Base-by-base conservation (phyloP, 2,888 invertebrate genomes). In the Alsophila aescularia region DNA sequence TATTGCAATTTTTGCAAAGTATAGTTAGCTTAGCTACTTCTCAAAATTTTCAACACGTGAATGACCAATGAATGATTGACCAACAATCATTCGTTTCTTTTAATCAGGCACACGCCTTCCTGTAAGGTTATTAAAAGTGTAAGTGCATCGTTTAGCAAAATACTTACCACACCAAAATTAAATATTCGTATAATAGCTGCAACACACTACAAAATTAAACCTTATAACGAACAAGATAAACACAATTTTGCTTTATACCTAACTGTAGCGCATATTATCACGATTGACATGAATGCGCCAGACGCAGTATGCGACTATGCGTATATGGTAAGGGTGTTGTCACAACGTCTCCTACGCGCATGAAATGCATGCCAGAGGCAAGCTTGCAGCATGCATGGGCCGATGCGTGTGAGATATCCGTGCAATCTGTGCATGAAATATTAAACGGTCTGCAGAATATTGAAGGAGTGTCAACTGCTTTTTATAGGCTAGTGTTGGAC, bases 301-400 rank as follows among this genome's bases (percentile, higher is more conserved):
- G 24, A 8, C 6, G 21, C 16, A 31, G 13, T 14, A 47, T 48
- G 37, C 18, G 32, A 8, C 34, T 27, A 40, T 34, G 34, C 27
- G 13, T 27, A 27, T 24, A 42, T 18, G 41, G 29, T 37, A 43
- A 44, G 34, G 31, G 21, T 51, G 52, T 52, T 45, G 52, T 51
- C 58, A 61, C 43, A 39, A 34, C 40, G 40, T 58, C 55, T 34
- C 43, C 37, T 44, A 39, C 44, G 43, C 35, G 24, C 39, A 40
- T 39, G 21, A 21, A n/a, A 39, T n/a, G 37, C 48, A 49, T 45
- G 40, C 44, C 27, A 40, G 18, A 15, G 36, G 31, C 43, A 39
- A 18, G 45, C 45, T 45, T 29, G 52, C 35, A 9, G 16, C 40
- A 40, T 52, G 29, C 36, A 41, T 42, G 36, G 9, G 16, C 10